Percentiles rank a stretch among this genome's conserved stretches.
These are phyloP conservation scores for Amblyopsis rosae DNA, from an alignment of 2,113 vertebrate species.

Conservation along the genomic window DNA sequence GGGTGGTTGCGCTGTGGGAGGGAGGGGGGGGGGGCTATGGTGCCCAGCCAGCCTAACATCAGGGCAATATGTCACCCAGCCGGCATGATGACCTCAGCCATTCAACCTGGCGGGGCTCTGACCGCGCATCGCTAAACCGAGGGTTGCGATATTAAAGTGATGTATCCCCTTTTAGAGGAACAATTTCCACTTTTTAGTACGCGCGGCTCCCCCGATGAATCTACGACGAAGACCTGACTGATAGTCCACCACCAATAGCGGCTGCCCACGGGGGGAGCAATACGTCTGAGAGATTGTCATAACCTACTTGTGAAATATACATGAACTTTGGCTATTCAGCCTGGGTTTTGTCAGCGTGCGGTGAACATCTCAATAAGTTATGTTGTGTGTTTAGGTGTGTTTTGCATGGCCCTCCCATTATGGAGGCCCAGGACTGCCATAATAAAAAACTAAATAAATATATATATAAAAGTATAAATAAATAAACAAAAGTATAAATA, in stretches of 20 bases:
- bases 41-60: conserved; percentile 58
- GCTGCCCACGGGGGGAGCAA: neutral
- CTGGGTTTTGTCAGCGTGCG: neutral
- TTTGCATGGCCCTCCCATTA: too few species aligned
- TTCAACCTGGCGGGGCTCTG: conserved; percentile 79
- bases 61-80: conserved; percentile 70
- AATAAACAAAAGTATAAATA: too few species aligned
- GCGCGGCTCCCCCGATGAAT: conserved; percentile 21
- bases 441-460: too few species aligned
- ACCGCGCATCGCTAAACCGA: conserved; percentile 58
- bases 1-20: conserved; percentile 46
- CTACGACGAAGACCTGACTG: neutral
- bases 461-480: too few species aligned
- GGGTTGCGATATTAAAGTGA: conserved; percentile 41
- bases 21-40: conserved; percentile 56
- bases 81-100: conserved; percentile 66
- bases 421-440: too few species aligned
- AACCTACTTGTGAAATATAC: neutral
- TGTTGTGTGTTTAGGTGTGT: neutral
- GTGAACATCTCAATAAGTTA: neutral
- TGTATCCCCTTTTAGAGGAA: conserved; percentile 45
- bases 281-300: neutral
- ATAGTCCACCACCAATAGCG: neutral
- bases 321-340: neutral
- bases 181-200: conserved; percentile 30